Evolutionary conservation across 2,888 invertebrate species (phyloP), one percentile per base, ranked within the genome.

Genomic region (Mesopsocus fuscifrons): DNA sequence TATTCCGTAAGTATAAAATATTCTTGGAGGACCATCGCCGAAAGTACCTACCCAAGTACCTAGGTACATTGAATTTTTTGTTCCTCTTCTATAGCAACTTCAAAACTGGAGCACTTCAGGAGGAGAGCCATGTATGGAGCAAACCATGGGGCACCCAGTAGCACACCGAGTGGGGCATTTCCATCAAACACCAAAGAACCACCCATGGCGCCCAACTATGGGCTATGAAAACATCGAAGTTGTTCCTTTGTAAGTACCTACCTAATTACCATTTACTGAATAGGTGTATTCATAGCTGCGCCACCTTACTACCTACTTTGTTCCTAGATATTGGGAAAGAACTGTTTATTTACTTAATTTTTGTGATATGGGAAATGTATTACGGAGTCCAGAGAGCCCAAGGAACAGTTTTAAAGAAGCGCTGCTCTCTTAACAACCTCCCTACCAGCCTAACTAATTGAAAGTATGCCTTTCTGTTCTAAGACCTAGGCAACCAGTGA

Each of bases 121-220:
- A 34, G 68, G 71, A 8, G 65, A 67, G 45, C 69, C 74, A 13
- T 71, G 69, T 50, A 73, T 78, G 65, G 77, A 78, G 50, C 71
- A 71, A 13, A 66, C 71, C 18, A 67, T 71, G 1, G 69, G 73
- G 1, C 68, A 76, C 15, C 64, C 68, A 43, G 62, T 71, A 47
- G 75, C 78, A 9, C 64, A 72, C 2, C 68, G 75, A 52, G 68
- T 77, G 23, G 77, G 75, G 32, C 69, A 74, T 52, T 77, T 75
- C 52, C 77, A 76, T 58, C 72, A 78, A 61, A 72, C 79, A 1
- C 74, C 79, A 1, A 69, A 73, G 49, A 76, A 76, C 45, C 80
- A 81, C 59, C 79, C 81, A 15, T 83, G 83, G 83, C 65, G 80
- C 45, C 79, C 82, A 18, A 78, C 77, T 15, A 67, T 79, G 60